phyloP scores from a whole-genome alignment of 2,113 vertebrate species.

The Pao palembangensis region DNA sequence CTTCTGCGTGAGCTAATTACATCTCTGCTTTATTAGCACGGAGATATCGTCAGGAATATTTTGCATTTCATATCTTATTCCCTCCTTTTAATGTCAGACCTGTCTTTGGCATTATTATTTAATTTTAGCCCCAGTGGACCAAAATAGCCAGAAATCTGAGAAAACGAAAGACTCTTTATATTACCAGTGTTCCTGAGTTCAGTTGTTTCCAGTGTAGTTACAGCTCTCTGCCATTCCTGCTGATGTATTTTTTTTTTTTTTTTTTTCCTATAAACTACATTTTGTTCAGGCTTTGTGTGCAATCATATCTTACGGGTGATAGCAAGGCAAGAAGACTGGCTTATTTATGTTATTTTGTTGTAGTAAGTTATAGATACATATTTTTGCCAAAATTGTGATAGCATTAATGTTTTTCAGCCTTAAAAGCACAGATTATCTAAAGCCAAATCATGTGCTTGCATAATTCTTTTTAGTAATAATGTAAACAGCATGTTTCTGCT shows the following conservation, averaged over 20 bases:
- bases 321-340: background rate
- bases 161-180: constrained; percentile 15
- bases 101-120: constrained; percentile 52
- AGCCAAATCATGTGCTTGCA: no score
- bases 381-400: no score
- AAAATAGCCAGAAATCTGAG: constrained; percentile 36
- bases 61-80: constrained; percentile 63
- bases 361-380: no score
- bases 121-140: constrained; percentile 34
- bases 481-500: background rate
- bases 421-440: no score
- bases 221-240: background rate
- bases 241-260: background rate
- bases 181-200: constrained; percentile 9
- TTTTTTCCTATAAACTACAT: background rate
- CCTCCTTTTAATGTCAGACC: constrained; percentile 66
- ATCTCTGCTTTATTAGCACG: constrained; percentile 64
- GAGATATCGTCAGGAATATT: constrained; percentile 55
- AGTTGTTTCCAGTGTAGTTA: background rate
- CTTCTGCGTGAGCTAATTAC: constrained; percentile 64
- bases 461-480: background rate
- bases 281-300: background rate
- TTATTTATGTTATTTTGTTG: no score
- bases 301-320: background rate
- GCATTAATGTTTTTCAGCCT: no score